These are phyloP conservation scores for Rhinoderma darwinii DNA, from an alignment of 2,113 vertebrate species.

Conservation along the genomic window DNA sequence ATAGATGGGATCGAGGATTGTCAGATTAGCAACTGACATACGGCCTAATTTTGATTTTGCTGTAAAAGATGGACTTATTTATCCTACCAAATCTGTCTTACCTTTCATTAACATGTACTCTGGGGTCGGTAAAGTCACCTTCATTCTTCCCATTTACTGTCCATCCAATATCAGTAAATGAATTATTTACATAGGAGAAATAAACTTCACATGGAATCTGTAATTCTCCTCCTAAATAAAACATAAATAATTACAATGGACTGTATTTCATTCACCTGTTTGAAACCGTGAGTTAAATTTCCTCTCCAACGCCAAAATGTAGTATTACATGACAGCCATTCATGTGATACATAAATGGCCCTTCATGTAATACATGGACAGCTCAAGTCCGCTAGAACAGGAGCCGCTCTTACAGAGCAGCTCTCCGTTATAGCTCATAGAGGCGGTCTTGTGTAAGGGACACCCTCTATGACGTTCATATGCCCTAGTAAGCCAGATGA, in stretches of 20 bases:
- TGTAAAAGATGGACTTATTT: neutral
- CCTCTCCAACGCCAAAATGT: too few relatives aligned
- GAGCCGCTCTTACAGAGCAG: too few relatives aligned
- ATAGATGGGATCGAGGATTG: neutral
- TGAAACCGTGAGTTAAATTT: too few relatives aligned
- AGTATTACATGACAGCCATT: too few relatives aligned
- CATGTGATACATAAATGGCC: too few relatives aligned
- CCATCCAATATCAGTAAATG: conserved; percentile 86
- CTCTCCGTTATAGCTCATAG: too few relatives aligned
- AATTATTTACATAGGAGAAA: conserved; percentile 77
- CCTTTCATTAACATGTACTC: conserved; percentile 71
- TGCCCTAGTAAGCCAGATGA: too few relatives aligned
- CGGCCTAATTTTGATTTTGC: neutral
- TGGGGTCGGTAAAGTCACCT: conserved; percentile 70
- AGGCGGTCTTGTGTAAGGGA: too few relatives aligned
- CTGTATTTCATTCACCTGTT: neutral
- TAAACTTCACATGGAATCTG: conserved; percentile 73
- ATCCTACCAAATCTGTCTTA: conserved; percentile 47
- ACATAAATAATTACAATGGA: neutral
- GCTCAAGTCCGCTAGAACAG: too few relatives aligned
- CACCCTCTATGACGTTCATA: too few relatives aligned
- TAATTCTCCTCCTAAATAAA: conserved; percentile 71
- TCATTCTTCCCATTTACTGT: conserved; percentile 82
- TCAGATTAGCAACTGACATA: neutral
- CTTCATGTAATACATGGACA: too few relatives aligned